A percentile compares a stretch with the other conserved stretches of the same genome.
Conservation (phyloP, 2,113 vertebrate genomes). For the Epinephelus moara region DNA sequence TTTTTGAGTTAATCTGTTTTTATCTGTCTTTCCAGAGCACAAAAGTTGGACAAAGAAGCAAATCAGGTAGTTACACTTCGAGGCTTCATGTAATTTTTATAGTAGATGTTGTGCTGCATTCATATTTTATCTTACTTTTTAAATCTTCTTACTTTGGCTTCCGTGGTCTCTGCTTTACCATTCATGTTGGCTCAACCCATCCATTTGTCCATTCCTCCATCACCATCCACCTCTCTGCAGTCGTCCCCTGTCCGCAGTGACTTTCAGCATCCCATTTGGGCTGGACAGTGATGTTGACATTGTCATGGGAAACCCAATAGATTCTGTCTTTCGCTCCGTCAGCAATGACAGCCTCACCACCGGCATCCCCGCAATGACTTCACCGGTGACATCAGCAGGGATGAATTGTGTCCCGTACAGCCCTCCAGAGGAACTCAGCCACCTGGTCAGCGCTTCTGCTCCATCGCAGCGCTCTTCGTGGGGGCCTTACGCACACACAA, state of each 20-base stretch:
- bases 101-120: constrained; percentile 56
- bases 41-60: constrained; percentile 91
- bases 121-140: constrained; percentile 64
- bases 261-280: constrained; percentile 96
- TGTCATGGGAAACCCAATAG: constrained; percentile 94
- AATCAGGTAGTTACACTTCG: constrained; percentile 84
- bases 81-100: constrained; percentile 4
- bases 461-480: constrained; percentile 68
- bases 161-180: constrained; percentile 64
- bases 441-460: constrained; percentile 75
- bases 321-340: constrained; percentile 87
- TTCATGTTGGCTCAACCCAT: constrained; percentile 39
- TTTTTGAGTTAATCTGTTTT: constrained; percentile 1
- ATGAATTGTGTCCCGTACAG: constrained; percentile 75
- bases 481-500: constrained; percentile 65
- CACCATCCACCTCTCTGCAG: constrained; percentile 74
- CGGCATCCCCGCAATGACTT: constrained; percentile 77
- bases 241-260: constrained; percentile 91
- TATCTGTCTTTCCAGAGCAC: constrained; percentile 75
- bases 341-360: constrained; percentile 90
- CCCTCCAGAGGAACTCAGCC: constrained; percentile 84
- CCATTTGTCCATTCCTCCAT: constrained; percentile 33
- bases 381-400: constrained; percentile 50
- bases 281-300: constrained; percentile 96
- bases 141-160: constrained; percentile 67